Percentiles rank a stretch among this genome's conserved stretches.
These are phyloP conservation scores for Nixonia krombeini DNA, from an alignment of 1,140 invertebrate genomes.

Conservation along the genomic window DNA sequence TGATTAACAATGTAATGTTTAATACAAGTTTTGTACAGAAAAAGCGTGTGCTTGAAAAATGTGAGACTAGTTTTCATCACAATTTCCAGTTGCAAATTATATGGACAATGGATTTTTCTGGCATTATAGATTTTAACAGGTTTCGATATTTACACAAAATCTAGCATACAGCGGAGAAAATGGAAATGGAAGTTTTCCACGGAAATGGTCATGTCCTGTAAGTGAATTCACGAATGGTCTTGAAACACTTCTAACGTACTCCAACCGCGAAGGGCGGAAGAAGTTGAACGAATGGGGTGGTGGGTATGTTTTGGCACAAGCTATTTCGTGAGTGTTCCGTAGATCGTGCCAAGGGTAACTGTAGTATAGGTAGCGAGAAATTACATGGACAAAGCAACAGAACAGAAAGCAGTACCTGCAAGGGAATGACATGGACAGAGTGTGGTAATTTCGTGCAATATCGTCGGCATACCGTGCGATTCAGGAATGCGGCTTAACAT, in stretches of 20 bases:
- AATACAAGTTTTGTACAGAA: too few species aligned
- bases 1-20: too few species aligned
- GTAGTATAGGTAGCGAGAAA: constrained; percentile 25
- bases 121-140: too few species aligned
- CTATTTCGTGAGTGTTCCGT: constrained; percentile 44
- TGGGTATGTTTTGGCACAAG: constrained; percentile 40
- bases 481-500: constrained; percentile 67
- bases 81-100: too few species aligned
- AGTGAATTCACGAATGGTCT: constrained; percentile 44
- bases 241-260: constrained; percentile 46
- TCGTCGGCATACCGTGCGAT: constrained; percentile 63
- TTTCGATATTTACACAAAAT: background rate
- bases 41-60: too few species aligned
- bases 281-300: constrained; percentile 28
- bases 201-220: constrained; percentile 29
- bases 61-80: too few species aligned
- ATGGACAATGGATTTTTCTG: too few species aligned
- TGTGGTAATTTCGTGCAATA: constrained; percentile 69
- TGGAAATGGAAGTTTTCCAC: constrained; percentile 23
- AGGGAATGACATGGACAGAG: constrained; percentile 65
- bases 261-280: constrained; percentile 30
- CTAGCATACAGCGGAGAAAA: constrained; percentile 16
- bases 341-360: constrained; percentile 33
- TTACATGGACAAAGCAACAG: constrained; percentile 23
- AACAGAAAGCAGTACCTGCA: constrained; percentile 35